These are phyloP conservation scores for Melipona quadrifasciata DNA, from an alignment of 1,140 invertebrate genomes.

Conservation along the genomic window DNA sequence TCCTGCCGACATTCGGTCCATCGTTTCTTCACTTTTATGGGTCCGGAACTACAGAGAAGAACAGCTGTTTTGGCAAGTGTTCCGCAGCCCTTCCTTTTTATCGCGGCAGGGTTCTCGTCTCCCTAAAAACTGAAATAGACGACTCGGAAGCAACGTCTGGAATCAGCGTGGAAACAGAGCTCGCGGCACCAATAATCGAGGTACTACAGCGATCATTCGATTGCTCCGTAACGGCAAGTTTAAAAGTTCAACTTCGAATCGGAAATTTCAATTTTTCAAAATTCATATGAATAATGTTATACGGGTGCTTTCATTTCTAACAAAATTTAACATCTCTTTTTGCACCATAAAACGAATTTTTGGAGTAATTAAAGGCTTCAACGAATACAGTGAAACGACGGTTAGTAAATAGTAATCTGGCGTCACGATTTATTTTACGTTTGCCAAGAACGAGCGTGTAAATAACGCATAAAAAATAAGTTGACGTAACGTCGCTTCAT, in stretches of 20 bases:
- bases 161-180: slow-evolving; percentile 77
- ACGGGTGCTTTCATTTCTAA: background rate
- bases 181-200: slow-evolving; percentile 79
- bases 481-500: background rate
- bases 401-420: background rate
- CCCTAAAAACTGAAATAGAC: slow-evolving; percentile 82
- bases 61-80: slow-evolving; percentile 82
- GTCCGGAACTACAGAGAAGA: slow-evolving; percentile 80
- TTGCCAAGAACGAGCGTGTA: background rate
- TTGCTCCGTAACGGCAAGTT: background rate
- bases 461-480: background rate
- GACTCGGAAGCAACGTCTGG: slow-evolving; percentile 75
- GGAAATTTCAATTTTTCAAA: no score
- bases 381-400: background rate
- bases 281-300: background rate
- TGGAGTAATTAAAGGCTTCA: background rate
- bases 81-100: slow-evolving; percentile 82
- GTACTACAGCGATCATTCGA: slow-evolving; percentile 52
- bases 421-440: background rate
- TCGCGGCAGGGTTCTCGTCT: slow-evolving; percentile 83
- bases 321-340: background rate
- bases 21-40: slow-evolving; percentile 88
- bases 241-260: background rate
- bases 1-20: slow-evolving; percentile 89
- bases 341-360: background rate